Percentiles rank a stretch among this genome's conserved stretches.
Conservation (phyloP, 2,888 invertebrate species). For the Acheta domesticus region DNA sequence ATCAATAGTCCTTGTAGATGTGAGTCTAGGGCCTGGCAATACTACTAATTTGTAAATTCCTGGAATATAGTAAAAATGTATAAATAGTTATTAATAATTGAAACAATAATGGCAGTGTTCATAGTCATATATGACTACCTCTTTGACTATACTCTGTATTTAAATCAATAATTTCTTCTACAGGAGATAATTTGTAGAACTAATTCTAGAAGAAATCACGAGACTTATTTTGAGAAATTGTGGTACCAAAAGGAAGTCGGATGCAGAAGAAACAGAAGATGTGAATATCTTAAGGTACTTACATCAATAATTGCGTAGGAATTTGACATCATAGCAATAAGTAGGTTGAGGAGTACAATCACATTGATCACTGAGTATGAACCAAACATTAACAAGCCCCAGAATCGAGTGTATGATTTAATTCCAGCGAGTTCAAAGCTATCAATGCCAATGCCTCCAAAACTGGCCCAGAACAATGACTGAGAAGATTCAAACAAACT, state of each 20-base stretch:
- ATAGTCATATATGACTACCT: no score
- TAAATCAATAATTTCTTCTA: no score
- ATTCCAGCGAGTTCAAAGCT: constrained; percentile 85
- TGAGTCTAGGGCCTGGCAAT: no score
- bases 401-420: constrained; percentile 87
- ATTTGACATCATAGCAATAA: constrained; percentile 98
- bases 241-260: no score
- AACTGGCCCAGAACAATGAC: constrained; percentile 94
- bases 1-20: not conserved
- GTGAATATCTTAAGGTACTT: constrained; percentile 46
- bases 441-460: constrained; percentile 84
- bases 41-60: no score
- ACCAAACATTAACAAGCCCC: constrained; percentile 94
- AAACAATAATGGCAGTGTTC: no score
- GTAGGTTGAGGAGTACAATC: constrained; percentile 86
- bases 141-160: no score
- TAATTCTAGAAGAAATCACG: no score
- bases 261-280: not conserved
- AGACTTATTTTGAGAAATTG: no score
- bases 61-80: no score
- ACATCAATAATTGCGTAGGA: constrained; percentile 91
- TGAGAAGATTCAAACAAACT: constrained; percentile 93
- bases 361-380: constrained; percentile 93
- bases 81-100: no score
- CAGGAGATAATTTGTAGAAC: no score